These are phyloP conservation scores for Ancistrus triradiatus DNA, from an alignment of 2,113 vertebrate species.

Conservation along the genomic window DNA sequence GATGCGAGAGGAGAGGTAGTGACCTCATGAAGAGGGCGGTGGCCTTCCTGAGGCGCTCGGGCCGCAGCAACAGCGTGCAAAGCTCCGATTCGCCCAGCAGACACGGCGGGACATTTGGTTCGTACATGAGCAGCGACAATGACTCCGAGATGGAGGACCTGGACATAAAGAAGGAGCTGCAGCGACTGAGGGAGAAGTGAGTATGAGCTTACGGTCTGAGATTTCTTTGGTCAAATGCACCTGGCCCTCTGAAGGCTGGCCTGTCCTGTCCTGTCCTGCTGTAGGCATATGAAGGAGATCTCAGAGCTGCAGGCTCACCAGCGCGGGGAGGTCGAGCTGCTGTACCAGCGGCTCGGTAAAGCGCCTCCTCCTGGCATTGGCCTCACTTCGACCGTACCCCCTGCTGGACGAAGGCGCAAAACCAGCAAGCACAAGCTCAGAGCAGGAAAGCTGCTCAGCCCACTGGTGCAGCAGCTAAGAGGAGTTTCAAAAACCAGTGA, in stretches of 20 bases:
- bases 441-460: constrained; percentile 87
- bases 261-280: neutral
- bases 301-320: constrained; percentile 93
- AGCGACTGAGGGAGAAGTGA: constrained; percentile 91
- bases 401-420: constrained; percentile 77
- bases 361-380: constrained; percentile 80
- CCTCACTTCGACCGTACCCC: constrained; percentile 80
- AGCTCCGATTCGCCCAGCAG: constrained; percentile 75
- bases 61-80: constrained; percentile 73
- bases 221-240: too few species aligned
- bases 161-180: constrained; percentile 88
- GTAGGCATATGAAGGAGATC: constrained; percentile 92
- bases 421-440: constrained; percentile 89
- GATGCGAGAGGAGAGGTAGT: constrained; percentile 69
- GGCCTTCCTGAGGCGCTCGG: constrained; percentile 83
- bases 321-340: constrained; percentile 87
- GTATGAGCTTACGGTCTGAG: too few species aligned
- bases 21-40: constrained; percentile 87
- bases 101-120: constrained; percentile 76
- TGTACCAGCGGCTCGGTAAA: constrained; percentile 86
- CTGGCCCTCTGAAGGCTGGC: too few species aligned
- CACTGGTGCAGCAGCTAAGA: constrained; percentile 92
- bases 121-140: constrained; percentile 94
- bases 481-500: constrained; percentile 81
- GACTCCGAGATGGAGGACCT: constrained; percentile 94